Base-by-base conservation (phyloP, 2,113 vertebrate genomes). In the Brachionichthys hirsutus region DNA sequence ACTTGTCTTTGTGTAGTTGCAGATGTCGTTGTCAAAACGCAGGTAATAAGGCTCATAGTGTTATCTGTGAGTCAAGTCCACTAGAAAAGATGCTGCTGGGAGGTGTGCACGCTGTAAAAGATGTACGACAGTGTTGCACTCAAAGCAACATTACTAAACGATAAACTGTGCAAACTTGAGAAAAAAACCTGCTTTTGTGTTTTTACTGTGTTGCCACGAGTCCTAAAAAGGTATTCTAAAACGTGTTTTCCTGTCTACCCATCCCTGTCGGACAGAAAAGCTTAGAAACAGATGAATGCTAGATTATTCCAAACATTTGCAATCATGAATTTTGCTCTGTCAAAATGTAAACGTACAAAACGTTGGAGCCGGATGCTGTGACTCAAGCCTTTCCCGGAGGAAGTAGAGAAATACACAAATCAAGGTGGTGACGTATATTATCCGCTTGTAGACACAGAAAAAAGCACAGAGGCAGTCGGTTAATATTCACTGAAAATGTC, bases 351-450 rank as follows among this genome's bases (percentile, higher is more conserved):
- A 49, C 56, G 61, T 16, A 70, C 64, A 56, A 55, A 62, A 44
- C 47, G n/a, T n/a, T 47, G 49, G 67, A 56, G 48, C 43, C 47
- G 40, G 40, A 38, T 38, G 52, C 62, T 53, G 66, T 87, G 88
- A 87, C 70, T 84, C 82, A 89, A n/a, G 68, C 51, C 49, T 67
- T 87, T 86, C 62, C 73, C 47, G 43, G 49, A 43, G 41, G 46
- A 45, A 35, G 70, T 60, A 71, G 51, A 66, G 58, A 77, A 84
- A 81, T 60, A 87, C 80, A 86, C 80, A 82, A 73, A 73, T 85
- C 69, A 83, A 13, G 5, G 22, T 30, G 40, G 67, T 24, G 43
- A 70, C 72, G 20, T 45, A 47, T 47, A 59, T 64, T 64, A 48
- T 43, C 30, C 15, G 10, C 48, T 48, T 11, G 16, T 51, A 78